These are phyloP conservation scores for Zoanthus sansibaricus DNA, from an alignment of 92 coral and sea anemone species.

Conservation along the genomic window DNA sequence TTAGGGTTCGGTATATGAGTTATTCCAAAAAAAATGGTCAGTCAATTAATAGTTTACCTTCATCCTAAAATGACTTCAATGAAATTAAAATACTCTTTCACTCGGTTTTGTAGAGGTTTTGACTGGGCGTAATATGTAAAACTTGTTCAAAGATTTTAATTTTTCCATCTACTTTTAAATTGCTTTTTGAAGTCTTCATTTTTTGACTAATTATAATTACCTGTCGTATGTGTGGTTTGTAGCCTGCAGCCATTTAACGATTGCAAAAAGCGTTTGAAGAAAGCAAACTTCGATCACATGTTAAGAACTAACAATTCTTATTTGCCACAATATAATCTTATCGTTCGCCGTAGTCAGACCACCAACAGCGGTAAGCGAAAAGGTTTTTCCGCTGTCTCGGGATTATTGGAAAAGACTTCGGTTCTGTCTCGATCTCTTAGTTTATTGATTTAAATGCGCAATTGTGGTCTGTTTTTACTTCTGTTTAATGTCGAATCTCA, in stretches of 20 bases:
- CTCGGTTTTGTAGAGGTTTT: too few relatives aligned
- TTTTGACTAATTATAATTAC: not conserved
- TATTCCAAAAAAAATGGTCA: too few relatives aligned
- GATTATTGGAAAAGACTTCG: not conserved
- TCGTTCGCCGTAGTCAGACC: constrained; percentile 12
- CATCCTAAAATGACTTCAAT: too few relatives aligned
- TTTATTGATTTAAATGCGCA: constrained; percentile 2
- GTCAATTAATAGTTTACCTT: too few relatives aligned
- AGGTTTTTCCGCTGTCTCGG: not conserved
- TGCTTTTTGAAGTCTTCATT: too few relatives aligned
- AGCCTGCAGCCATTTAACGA: constrained; percentile 22
- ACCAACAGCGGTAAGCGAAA: constrained; percentile 14
- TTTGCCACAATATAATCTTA: constrained; percentile 12
- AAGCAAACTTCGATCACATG: constrained; percentile 11
- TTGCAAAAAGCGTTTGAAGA: not conserved
- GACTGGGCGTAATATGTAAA: too few relatives aligned
- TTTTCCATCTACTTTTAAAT: too few relatives aligned
- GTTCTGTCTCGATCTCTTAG: not conserved
- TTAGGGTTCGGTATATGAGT: too few relatives aligned
- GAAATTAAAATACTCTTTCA: too few relatives aligned
- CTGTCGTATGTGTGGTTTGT: not conserved
- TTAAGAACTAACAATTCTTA: constrained; percentile 1
- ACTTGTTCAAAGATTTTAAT: too few relatives aligned
- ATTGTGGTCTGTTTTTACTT: not conserved
- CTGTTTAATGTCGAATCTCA: constrained; percentile 4